Percentiles rank a stretch among this genome's conserved stretches.
Conservation (phyloP, 2,797 vertebrate species). For the Platalea minor region DNA sequence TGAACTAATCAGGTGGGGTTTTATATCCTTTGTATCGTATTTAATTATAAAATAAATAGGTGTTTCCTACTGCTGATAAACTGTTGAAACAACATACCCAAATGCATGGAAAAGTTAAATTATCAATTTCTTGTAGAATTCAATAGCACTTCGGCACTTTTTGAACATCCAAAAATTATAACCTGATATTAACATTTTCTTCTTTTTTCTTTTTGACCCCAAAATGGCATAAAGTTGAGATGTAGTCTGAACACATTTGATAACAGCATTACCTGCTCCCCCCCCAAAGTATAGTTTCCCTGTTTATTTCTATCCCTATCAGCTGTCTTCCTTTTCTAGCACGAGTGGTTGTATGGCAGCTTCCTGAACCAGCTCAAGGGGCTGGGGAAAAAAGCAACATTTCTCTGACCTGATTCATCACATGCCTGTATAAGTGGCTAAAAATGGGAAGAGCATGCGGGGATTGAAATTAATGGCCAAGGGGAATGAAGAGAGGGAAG, state of each 20-base stretch:
- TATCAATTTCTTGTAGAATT: neutral
- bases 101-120: neutral
- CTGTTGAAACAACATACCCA: conserved; percentile 11
- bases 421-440: neutral
- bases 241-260: neutral
- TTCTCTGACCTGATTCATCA: neutral
- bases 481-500: neutral
- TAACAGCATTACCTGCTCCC: neutral
- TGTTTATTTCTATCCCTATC: neutral
- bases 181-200: neutral
- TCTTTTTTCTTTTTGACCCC: neutral
- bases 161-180: neutral
- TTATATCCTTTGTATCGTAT: neutral
- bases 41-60: neutral
- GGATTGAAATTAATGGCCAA: neutral
- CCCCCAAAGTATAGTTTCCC: neutral
- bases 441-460: neutral
- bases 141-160: neutral
- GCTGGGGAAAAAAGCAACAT: neutral
- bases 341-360: neutral
- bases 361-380: neutral
- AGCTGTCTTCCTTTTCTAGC: neutral
- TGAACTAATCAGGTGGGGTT: neutral
- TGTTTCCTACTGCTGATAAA: neutral
- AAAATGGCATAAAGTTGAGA: neutral